Evolutionary conservation across 2,113 vertebrate genomes (phyloP), one percentile per base, ranked within the genome.

Genomic region (Cyprinus carpio): DNA sequence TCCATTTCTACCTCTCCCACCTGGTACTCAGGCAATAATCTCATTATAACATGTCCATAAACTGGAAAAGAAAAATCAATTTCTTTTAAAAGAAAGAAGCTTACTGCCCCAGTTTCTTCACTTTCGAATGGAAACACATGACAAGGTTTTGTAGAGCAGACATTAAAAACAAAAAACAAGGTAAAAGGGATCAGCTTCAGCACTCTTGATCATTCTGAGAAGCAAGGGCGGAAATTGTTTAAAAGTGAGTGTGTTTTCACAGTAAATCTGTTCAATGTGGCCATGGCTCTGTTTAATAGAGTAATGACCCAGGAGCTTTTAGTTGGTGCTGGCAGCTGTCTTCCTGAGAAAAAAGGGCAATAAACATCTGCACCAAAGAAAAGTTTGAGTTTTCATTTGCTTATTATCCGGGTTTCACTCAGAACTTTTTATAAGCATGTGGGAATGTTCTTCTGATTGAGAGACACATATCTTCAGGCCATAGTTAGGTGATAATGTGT

Each of bases 21-120:
- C 89, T 90, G 87, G 92, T 91, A 90, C 60, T 84, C 79, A 83
- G 18, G 75, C 89, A 82, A 87, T 94, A 92, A 93, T 93, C 92
- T 93, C 90, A 93, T 93, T 93, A 91, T 89, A 92, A 92, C 27
- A 84, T 90, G 91, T 92, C 93, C 91, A 91, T 94, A 92, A 93
- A 89, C 86, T 89, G 90, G 88, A 93, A 87, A 93, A 90, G 83
- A 90, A 89, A 64, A 34, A 18, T 12, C 3, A 2, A 11, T 34
- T 6, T 74, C 86, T 92, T 92, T 91, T 92, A 92, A 91, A 90
- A 92, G 89, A 90, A 88, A 89, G 86, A 87, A 87, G 75, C 82
- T 89, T 92, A 88, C 89, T 83, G 88, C 87, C 85, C 89, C 71
- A 91, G 91, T 90, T 89, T 87, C 51, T 65, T 75, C 29, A 85